Evolutionary conservation across 2,113 vertebrate genomes (phyloP), one percentile per base, ranked within the genome.

Genomic region (Platichthys stellatus): DNA sequence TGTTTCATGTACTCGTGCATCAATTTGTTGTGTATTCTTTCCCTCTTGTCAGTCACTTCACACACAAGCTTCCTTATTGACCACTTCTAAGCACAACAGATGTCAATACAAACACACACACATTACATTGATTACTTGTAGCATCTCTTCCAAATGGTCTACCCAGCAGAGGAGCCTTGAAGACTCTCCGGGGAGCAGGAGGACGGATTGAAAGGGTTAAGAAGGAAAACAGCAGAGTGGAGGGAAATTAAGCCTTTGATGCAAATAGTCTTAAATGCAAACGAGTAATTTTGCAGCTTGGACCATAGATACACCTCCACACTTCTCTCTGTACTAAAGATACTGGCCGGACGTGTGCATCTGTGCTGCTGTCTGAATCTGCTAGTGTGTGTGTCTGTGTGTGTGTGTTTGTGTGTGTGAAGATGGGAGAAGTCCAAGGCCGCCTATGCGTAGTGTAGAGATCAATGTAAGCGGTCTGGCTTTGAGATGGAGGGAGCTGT

Each of bases 401-500:
- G 58, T 70, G 60, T 49, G 23, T 71, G 15, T 49, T 53, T 31
- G 23, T 69, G 49, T 69, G n/a, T 69, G 54, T 28, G 73, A 68
- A 64, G 70, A 58, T 81, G 71, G 79, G 76, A 74, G 86, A 88
- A 78, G 87, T 93, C 92, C 93, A 94, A 95, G 94, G 93, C 90
- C 89, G 20, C 60, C 80, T 87, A 67, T 78, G 74, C 47, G 70
- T 78, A 76, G 74, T 66, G 78, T 75, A 82, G 76, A 91, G 90
- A 94, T 93, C 93, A 93, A 93, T 93, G 84, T 90, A 70, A 81
- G 72, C 54, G 40, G 82, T 80, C 85, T 81, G 86, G 73, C 68
- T 71, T 59, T 70, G 80, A 93, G 93, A 93, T 93, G 90, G 92
- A 93, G 69, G 72, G 83, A 91, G 88, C 89, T 94, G 94, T 94